phyloP scores from a whole-genome alignment of 2,797 vertebrate genomes.

The Argyrosomus regius region DNA sequence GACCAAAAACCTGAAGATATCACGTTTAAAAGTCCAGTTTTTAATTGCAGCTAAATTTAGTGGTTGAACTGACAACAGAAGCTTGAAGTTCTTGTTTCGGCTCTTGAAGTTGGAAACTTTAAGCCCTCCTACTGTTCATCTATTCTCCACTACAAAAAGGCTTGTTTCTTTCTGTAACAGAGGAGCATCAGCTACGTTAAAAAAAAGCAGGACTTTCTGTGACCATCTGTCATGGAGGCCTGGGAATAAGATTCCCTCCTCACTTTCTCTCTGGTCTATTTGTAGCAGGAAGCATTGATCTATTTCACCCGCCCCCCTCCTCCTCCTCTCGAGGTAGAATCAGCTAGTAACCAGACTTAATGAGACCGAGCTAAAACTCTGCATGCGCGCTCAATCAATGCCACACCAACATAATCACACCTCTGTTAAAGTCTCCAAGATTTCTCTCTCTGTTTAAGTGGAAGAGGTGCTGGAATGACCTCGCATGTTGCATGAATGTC shows the following conservation, averaged over 20 bases:
- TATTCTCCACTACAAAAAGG: slow-evolving; percentile 47
- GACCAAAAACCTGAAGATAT: neutral
- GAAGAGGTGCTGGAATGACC: neutral
- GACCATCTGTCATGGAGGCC: slow-evolving; percentile 57
- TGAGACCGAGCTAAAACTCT: slow-evolving; percentile 56
- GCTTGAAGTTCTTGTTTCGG: slow-evolving; percentile 22
- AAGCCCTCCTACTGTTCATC: slow-evolving; percentile 49
- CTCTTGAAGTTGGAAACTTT: slow-evolving; percentile 22
- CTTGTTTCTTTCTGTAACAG: slow-evolving; percentile 29
- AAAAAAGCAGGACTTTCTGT: slow-evolving; percentile 37
- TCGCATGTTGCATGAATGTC: neutral
- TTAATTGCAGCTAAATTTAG: slow-evolving; percentile 47
- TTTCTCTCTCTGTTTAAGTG: neutral
- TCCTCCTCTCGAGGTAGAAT: slow-evolving; percentile 42
- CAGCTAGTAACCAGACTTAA: slow-evolving; percentile 59
- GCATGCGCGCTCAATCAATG: slow-evolving; percentile 71
- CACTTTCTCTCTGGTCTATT: slow-evolving; percentile 34
- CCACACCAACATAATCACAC: slow-evolving; percentile 46
- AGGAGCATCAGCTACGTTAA: slow-evolving; percentile 5
- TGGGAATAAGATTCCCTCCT: slow-evolving; percentile 51
- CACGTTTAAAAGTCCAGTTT: slow-evolving; percentile 16
- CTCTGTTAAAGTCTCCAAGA: slow-evolving; percentile 40
- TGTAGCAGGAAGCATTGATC: slow-evolving; percentile 61
- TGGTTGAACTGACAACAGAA: slow-evolving; percentile 17
- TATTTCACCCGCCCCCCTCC: slow-evolving; percentile 44